A percentile compares a stretch with the other conserved stretches of the same genome.
Conservation (phyloP, 2,888 invertebrate genomes). For the Seira ritae region DNA sequence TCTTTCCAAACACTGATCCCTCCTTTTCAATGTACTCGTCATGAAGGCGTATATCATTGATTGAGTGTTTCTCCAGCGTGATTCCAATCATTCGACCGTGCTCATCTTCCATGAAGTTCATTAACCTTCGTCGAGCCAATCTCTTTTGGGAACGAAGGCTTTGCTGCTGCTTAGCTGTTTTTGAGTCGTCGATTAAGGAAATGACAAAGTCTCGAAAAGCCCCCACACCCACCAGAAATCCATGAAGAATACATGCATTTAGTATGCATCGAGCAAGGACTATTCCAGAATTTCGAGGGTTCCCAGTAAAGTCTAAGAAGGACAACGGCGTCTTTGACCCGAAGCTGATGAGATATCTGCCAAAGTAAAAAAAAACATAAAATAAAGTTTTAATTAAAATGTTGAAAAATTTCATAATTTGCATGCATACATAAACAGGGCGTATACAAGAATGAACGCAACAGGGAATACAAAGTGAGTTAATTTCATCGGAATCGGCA, state of each 20-base stretch:
- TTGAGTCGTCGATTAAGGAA: slow-evolving; percentile 45
- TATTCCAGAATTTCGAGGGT: background rate
- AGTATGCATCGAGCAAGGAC: no score
- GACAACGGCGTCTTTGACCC: background rate
- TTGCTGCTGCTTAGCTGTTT: slow-evolving; percentile 34
- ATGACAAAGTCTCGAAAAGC: slow-evolving; percentile 41
- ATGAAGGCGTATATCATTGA: background rate
- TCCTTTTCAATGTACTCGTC: slow-evolving; percentile 36
- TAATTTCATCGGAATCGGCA: slow-evolving; percentile 41
- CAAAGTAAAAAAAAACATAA: no score
- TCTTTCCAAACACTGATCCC: background rate
- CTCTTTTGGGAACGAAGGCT: slow-evolving; percentile 53
- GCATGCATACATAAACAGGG: background rate
- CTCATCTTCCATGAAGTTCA: slow-evolving; percentile 45
- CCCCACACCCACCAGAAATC: background rate
- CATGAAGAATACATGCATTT: background rate
- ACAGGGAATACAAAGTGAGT: slow-evolving; percentile 48
- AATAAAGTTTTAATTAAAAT: no score
- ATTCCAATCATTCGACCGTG: slow-evolving; percentile 48
- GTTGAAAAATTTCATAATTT: no score
- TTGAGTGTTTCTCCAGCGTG: slow-evolving; percentile 36
- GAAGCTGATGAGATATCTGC: background rate
- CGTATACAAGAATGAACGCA: background rate
- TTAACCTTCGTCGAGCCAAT: slow-evolving; percentile 46
- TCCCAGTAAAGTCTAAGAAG: background rate